Percentiles rank a stretch among this genome's conserved stretches.
Evolutionary conservation across 1,140 invertebrate genomes (phyloP).

Genomic region (Apocrypta bakeri): DNA sequence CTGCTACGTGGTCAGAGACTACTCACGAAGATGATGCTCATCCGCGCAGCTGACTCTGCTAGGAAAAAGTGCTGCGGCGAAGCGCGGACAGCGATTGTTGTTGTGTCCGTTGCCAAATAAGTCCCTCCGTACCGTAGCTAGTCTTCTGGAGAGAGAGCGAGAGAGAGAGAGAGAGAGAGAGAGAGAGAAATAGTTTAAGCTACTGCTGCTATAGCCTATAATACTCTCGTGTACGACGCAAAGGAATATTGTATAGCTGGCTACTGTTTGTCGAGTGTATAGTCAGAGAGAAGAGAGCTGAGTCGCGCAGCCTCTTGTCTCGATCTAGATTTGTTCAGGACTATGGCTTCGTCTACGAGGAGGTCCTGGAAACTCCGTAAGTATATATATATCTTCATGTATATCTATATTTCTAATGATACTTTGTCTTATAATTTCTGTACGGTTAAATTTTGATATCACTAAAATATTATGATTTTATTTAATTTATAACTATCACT

Average conservation of each 20-base stretch:
- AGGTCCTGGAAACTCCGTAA: conserved; percentile 78
- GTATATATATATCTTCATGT: conserved; percentile 54
- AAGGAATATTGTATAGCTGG: not conserved
- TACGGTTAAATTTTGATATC: too few species aligned
- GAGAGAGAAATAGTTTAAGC: not conserved
- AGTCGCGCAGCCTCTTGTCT: not conserved
- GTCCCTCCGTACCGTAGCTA: conserved; percentile 60
- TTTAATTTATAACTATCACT: not conserved
- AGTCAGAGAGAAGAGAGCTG: not conserved
- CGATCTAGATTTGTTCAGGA: conserved; percentile 58
- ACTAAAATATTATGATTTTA: too few species aligned
- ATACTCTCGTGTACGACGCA: not conserved
- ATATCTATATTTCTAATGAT: conserved; percentile 9
- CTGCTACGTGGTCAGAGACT: not conserved
- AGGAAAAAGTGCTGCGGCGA: conserved; percentile 59
- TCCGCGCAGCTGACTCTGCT: conserved; percentile 51
- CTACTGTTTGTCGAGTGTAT: not conserved
- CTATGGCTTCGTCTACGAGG: conserved; percentile 77
- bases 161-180: not conserved
- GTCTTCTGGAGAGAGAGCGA: not conserved
- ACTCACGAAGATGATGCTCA: conserved; percentile 20
- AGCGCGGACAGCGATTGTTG: conserved; percentile 52
- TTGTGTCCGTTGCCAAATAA: conserved; percentile 69
- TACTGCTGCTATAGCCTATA: not conserved
- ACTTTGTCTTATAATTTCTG: not conserved